Evolutionary conservation across 1,140 invertebrate species (phyloP).

Genomic region (Drosophila burlai): DNA sequence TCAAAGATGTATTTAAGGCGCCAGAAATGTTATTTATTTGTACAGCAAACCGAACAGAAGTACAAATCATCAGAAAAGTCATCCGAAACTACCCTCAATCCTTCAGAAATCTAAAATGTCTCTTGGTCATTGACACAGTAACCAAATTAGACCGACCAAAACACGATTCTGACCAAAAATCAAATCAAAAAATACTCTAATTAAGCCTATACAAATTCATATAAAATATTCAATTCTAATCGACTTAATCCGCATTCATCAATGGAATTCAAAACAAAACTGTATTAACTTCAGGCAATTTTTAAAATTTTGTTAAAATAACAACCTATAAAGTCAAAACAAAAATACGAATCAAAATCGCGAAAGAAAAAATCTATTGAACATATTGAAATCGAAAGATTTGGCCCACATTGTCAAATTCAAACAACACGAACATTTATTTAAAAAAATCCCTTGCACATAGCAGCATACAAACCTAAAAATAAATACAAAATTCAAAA

Average conservation of each 20-base stretch:
- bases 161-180: neutral
- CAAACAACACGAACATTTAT: neutral
- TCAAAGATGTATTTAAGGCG: conserved; percentile 75
- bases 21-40: conserved; percentile 61
- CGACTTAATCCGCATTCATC: neutral
- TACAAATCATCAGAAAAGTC: conserved; percentile 32
- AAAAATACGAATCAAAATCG: neutral
- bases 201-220: neutral
- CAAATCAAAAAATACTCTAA: neutral
- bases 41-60: conserved; percentile 27
- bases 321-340: too few species aligned
- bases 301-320: too few species aligned
- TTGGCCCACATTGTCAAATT: neutral
- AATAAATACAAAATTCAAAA: neutral
- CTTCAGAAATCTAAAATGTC: conserved; percentile 23
- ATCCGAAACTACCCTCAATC: conserved; percentile 30
- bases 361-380: neutral
- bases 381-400: neutral
- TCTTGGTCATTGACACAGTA: conserved; percentile 34
- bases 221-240: neutral
- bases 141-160: conserved; percentile 24
- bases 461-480: neutral
- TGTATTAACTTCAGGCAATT: neutral
- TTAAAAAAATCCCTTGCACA: too few species aligned
- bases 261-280: neutral